Evolutionary conservation across 2,888 invertebrate genomes (phyloP), one percentile per base, ranked within the genome.

Genomic region (Synanthedon myopaeformis): DNA sequence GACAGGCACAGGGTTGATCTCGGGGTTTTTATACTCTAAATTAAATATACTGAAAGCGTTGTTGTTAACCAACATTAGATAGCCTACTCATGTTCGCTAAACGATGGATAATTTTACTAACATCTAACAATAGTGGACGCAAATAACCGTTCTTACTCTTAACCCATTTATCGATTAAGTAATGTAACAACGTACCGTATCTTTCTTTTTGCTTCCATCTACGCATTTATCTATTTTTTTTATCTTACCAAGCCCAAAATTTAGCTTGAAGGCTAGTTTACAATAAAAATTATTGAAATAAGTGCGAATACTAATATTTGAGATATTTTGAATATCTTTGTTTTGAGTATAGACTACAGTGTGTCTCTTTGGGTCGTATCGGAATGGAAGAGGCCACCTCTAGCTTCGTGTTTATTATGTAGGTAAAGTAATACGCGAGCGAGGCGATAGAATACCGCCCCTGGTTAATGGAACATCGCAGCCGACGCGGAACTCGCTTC

Each of bases 381-480:
- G 5, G 57, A 60, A 57, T 59, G 57, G 45, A n/a, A 45, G 13
- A 45, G 45, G 13, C 13, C 14, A 45, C 14, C 45, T n/a, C 45
- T 13, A 13, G 45, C n/a, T n/a, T 45, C 14, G 45, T 45, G 45
- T 45, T 45, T 45, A n/a, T n/a, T n/a, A 14, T 45, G 4, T 45
- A 45, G 6, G 13, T n/a, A 35, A 45, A n/a, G 45, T 13, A 45
- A 45, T 14, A 14, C 45, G 45, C 45, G 35, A 53, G 45, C 52
- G 23, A 23, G 50, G 51, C 55, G 53, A 55, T 57, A 23, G 23
- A 23, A 23, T 23, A 23, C 55, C 49, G 55, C 67, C 61, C 59
- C 61, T 62, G 61, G 67, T 68, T 70, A 76, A 74, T 72, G 69
- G 69, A 69, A 67, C 64, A 62, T 67, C 64, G 62, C 60, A 62